Base-by-base conservation (phyloP, 2,797 vertebrate species). In the Tragelaphus eurycerus region DNA sequence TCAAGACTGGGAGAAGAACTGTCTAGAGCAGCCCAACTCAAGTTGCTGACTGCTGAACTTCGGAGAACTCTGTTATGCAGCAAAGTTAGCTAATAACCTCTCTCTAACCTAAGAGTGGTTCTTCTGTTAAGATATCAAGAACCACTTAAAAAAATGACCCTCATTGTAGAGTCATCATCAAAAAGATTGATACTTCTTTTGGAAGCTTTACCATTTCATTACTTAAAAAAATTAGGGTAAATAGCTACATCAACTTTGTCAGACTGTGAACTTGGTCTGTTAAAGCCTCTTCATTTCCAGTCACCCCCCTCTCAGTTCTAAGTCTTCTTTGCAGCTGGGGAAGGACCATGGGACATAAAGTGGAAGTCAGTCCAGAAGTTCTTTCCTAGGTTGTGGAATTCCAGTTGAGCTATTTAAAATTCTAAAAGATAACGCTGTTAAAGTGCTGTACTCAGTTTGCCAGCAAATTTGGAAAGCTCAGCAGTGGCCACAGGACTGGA, bases 211-310 rank as follows among this genome's bases (percentile, higher is more conserved):
- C 14, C 6, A 48, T 83, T n/a, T 95, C 11, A 27, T 71, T 16
- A 11, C 6, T 31, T 43, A 29, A 64, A 71, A 46, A 48, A 92
- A 29, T 85, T 31, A 19, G 1, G 60, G 21, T 13, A 14, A 43
- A 19, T 46, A 54, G 38, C 12, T 17, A 4, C 50, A 17, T 19
- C 21, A 11, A 31, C 4, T 21, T 23, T 5, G 17, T 52, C 10
- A 8, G 34, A 21, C 5, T 78, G 48, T 1, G 0, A 6, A 25
- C 1, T 6, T 3, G 34, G 52, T 48, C 15, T 46, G 3, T 19
- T 5, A 52, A 15, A 50, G 9, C 13, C 2, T 43, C 29, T 85
- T 31, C 25, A n/a, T 90, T 27, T 43, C 50, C 7, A 16, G 54
- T 74, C 38, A 74, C 6, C 6, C 3, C n/a, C 3, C 1, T 2